Evolutionary conservation across 2,113 vertebrate genomes (phyloP).

Genomic region (Muntiacus reevesi): DNA sequence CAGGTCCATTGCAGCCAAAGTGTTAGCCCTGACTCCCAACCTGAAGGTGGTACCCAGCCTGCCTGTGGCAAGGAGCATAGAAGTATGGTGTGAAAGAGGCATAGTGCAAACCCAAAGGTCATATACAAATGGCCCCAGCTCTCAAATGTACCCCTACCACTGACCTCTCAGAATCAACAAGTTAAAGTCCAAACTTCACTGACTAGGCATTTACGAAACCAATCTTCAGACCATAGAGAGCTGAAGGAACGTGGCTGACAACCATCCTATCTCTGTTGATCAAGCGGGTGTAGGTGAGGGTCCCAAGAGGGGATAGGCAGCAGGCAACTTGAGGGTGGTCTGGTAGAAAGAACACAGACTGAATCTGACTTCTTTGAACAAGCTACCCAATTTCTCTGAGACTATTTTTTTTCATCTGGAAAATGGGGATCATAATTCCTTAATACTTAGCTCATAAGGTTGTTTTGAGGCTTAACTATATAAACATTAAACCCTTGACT

Average conservation of each 20-base stretch:
- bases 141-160: not conserved
- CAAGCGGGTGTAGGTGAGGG: not conserved
- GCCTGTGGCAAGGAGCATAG: not conserved
- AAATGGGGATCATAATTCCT: not conserved
- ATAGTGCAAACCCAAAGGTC: not conserved
- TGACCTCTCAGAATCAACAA: not conserved
- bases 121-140: accelerated
- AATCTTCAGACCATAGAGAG: not conserved
- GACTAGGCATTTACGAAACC: not conserved
- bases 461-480: not conserved
- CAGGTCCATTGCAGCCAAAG: not conserved
- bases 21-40: not conserved
- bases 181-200: not conserved
- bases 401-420: not conserved
- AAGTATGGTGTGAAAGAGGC: not conserved
- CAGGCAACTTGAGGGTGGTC: not conserved
- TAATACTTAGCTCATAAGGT: not conserved
- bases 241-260: accelerated
- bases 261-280: accelerated
- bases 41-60: not conserved
- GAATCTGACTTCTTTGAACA: not conserved
- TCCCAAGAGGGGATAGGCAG: accelerated
- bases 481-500: not conserved
- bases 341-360: not conserved
- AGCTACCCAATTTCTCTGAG: not conserved